Base-by-base conservation (phyloP, 2,797 vertebrate species). In the Schizopygopsis malacanthus region DNA sequence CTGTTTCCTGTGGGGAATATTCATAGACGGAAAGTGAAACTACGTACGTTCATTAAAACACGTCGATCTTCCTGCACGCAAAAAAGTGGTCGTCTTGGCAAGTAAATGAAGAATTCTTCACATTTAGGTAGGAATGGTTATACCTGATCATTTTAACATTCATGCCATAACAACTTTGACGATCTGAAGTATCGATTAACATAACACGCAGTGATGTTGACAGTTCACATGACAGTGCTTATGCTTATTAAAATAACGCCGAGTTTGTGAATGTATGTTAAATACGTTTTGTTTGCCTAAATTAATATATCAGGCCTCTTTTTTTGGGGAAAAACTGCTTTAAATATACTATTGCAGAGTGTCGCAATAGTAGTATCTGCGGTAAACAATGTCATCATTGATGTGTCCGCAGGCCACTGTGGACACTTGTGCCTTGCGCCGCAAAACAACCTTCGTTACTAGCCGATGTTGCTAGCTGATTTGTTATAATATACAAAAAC, bases 11-110 rank as follows among this genome's bases (percentile, higher is more conserved):
- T 16, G 83, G 73, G 63, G 81, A 81, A 47, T 87, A 67, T 75
- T 52, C 59, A n/a, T 65, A 43, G 85, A 81, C 25, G 81, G 83
- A 91, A 90, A 91, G 87, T 85, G 90, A 91, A 91, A 91, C 84
- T 90, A 75, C 69, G 45, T 87, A 75, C 61, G 43, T 18, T 39
- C 78, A 73, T 43, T 81, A 52, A 77, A 69, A 83, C 43, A 16
- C 45, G 54, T 41, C 47, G 76, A 88, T 87, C 84, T 91, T 91
- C 89, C 87, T 89, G 86, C 25, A 85, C 63, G 41, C 22, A 59
- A 47, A 79, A 63, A 85, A 65, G 63, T 77, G 56, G 47, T 39
- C 73, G 61, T 47, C 6, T 67, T 50, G 61, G 18, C 18, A 78
- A 71, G 52, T 33, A 25, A 79, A 59, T 45, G n/a, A 22, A n/a